Evolutionary conservation across 2,888 invertebrate species (phyloP).

Genomic region (Ischnura elegans): DNA sequence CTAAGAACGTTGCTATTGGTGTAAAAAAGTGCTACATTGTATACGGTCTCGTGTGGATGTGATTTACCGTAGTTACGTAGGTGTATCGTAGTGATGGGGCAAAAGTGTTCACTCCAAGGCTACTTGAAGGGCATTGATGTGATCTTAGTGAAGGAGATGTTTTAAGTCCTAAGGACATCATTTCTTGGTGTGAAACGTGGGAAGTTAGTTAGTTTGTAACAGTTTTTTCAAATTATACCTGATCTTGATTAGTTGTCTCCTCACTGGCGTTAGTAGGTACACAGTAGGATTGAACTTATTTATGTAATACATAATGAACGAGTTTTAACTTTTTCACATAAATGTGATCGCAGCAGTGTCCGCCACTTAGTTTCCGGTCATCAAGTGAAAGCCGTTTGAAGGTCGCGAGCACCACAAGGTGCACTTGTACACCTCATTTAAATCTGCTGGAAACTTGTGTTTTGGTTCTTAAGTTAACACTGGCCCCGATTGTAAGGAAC

Average conservation of each 20-base stretch:
- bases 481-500: conserved; percentile 59
- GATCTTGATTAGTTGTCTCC: not conserved
- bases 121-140: conserved; percentile 25
- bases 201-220: not conserved
- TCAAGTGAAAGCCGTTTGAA: not conserved
- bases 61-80: not conserved
- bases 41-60: not conserved
- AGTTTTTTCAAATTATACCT: not conserved
- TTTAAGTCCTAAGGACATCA: not conserved
- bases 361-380: not conserved
- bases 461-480: conserved; percentile 47
- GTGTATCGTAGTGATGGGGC: not conserved
- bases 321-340: not conserved
- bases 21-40: not conserved
- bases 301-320: no score
- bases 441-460: not conserved
- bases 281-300: not conserved
- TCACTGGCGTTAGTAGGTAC: not conserved
- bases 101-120: not conserved
- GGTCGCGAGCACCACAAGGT: not conserved
- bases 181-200: not conserved
- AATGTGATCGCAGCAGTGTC: not conserved
- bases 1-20: not conserved
- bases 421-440: not conserved
- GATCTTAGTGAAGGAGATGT: not conserved